These are phyloP conservation scores for Dolichoris vasculosae DNA, from an alignment of 1,140 invertebrate genomes.

Conservation along the genomic window DNA sequence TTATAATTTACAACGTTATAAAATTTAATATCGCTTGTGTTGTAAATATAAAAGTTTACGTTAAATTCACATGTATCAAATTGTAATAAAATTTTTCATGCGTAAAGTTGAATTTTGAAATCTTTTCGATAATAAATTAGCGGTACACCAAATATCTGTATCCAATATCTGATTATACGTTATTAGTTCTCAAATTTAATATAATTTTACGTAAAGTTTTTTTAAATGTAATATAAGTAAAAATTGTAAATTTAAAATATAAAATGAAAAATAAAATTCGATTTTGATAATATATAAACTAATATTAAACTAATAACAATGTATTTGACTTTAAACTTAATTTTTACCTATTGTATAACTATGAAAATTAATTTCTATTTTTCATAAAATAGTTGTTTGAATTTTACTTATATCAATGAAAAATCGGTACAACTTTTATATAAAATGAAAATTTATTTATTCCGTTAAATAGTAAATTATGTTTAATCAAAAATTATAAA, in stretches of 20 bases:
- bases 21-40: not conserved
- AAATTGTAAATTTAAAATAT: not conserved
- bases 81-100: too few relatives aligned
- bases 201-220: not conserved
- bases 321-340: too few relatives aligned
- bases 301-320: too few relatives aligned
- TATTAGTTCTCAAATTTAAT: not conserved
- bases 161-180: not conserved
- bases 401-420: not conserved
- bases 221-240: too few relatives aligned
- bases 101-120: too few relatives aligned
- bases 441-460: not conserved
- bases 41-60: not conserved
- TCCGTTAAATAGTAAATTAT: not conserved
- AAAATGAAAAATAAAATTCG: too few relatives aligned
- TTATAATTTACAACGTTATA: not conserved
- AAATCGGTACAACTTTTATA: not conserved
- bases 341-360: too few relatives aligned
- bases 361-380: too few relatives aligned
- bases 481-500: too few relatives aligned
- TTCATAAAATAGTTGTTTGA: not conserved
- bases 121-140: not conserved
- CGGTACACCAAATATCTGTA: not conserved
- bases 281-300: too few relatives aligned
- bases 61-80: too few relatives aligned